Percentiles rank a stretch among this genome's conserved stretches.
phyloP scores from a whole-genome alignment of 2,113 vertebrate genomes.

The Gallinago jamesoni region DNA sequence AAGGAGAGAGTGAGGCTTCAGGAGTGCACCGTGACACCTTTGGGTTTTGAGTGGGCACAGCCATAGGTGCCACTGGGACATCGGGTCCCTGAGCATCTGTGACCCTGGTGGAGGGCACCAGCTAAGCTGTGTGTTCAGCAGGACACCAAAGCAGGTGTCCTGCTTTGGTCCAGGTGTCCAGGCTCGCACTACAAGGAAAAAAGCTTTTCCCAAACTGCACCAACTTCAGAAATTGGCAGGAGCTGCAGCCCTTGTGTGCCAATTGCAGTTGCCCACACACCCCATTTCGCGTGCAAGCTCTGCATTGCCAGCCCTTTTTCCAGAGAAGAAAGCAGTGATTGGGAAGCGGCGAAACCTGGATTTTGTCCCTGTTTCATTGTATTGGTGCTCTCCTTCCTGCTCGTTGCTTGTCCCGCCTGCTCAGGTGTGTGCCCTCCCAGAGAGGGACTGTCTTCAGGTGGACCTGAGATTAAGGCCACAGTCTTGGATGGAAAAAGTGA shows the following conservation, averaged over 20 bases:
- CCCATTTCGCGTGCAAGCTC: fast-evolving
- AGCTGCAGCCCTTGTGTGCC: neutral
- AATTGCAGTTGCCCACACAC: fast-evolving
- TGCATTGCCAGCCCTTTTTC: neutral
- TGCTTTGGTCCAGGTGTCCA: no score
- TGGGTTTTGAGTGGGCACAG: neutral
- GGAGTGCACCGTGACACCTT: neutral
- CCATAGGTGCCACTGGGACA: neutral
- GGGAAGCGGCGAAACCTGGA: neutral
- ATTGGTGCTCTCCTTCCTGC: neutral
- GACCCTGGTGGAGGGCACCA: neutral
- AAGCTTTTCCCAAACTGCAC: neutral
- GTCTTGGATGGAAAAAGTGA: neutral
- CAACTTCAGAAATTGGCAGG: neutral
- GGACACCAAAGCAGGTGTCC: neutral
- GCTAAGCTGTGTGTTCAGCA: fast-evolving
- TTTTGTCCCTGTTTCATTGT: neutral
- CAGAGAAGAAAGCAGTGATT: neutral
- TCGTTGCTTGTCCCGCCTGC: fast-evolving
- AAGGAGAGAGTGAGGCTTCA: neutral
- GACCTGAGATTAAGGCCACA: neutral
- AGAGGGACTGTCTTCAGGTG: neutral
- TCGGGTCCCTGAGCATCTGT: neutral
- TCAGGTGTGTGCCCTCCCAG: fast-evolving
- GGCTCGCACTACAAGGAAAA: neutral